Evolutionary conservation across 2,113 vertebrate species (phyloP).

Genomic region (Hydrochoerus hydrochaeris): DNA sequence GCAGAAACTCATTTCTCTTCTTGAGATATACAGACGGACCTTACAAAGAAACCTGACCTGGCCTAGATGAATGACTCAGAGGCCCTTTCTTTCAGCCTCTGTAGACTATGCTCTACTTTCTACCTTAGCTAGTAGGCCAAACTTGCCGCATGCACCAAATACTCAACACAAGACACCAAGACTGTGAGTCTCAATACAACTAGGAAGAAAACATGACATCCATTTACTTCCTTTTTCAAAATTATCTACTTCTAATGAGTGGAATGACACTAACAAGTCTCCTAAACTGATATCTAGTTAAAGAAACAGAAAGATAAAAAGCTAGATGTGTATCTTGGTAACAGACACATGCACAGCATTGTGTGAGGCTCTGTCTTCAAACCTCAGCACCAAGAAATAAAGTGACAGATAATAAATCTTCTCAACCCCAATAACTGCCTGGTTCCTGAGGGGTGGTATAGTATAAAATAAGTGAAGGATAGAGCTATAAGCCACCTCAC

Average conservation of each 20-base stretch:
- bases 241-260: background rate
- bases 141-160: background rate
- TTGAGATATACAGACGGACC: background rate
- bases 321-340: no score
- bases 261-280: background rate
- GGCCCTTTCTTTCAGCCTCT: background rate
- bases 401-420: background rate
- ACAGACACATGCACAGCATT: background rate
- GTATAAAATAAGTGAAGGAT: background rate
- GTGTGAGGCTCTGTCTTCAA: background rate
- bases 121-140: background rate
- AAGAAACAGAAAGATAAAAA: background rate
- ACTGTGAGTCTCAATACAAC: background rate
- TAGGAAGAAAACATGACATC: background rate
- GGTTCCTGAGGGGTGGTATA: background rate
- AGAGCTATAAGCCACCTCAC: background rate
- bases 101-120: background rate
- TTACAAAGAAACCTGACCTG: background rate
- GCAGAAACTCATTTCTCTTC: background rate
- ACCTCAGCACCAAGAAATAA: background rate
- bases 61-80: background rate
- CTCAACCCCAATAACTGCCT: background rate
- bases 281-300: background rate
- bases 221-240: constrained; percentile 27
- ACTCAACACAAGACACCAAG: background rate